Evolutionary conservation across 1,140 invertebrate genomes (phyloP), one percentile per base, ranked within the genome.

Genomic region (Amyelois transitella): DNA sequence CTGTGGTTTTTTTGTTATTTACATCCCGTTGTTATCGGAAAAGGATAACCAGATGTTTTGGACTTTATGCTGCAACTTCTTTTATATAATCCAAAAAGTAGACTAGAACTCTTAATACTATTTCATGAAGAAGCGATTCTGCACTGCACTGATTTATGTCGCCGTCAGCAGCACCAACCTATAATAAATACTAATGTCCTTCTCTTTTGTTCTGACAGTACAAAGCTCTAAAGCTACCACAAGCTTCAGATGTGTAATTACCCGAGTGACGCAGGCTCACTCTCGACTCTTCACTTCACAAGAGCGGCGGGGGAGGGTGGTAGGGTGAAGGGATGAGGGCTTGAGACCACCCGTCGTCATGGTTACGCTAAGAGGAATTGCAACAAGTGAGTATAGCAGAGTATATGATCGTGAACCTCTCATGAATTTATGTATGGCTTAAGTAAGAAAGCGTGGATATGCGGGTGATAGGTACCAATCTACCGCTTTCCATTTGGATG

Each of bases 171-270:
- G n/a, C n/a, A n/a, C n/a, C n/a, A n/a, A n/a, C n/a, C n/a, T 38
- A n/a, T 14, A 38, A 14, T 38, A 6, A 10, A 32, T 28, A 38
- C 32, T 14, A 4, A 38, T 14, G 3, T 24, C 32, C 2, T 38
- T 14, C n/a, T 38, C 32, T 38, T 38, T 38, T 38, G 32, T 38
- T 38, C 32, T 14, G 17, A 38, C 32, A 1, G 32, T 6, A 38
- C 32, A 38, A 38, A 38, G 32, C 32, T 38, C 8, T 3, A 38
- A 38, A 38, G 32, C 12, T 14, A 14, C 12, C 32, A 38, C 32
- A 65, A 68, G 62, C 67, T 66, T 63, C 62, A 66, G 66, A 62
- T 60, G 70, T 60, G 66, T 69, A 69, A 72, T 69, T 72, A 69
- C 60, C 64, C 56, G 49, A 48, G 50, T 63, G 62, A 63, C 59